A percentile compares a stretch with the other conserved stretches of the same genome.
Conservation (phyloP, 2,888 invertebrate species). For the Trichogramma dendrolimi region DNA sequence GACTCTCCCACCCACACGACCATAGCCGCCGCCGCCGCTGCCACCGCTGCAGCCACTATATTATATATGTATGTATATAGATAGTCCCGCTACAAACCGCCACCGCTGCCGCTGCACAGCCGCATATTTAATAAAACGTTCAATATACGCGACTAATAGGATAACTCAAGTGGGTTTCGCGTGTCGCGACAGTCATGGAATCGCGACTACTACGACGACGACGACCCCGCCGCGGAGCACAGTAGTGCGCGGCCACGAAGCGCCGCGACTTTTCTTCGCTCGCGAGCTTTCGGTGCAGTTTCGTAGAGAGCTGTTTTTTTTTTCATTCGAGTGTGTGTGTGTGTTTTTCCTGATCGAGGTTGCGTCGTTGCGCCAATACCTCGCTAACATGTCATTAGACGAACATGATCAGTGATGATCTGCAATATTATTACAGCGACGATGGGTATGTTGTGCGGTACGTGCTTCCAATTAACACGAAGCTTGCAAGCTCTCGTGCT, state of each 20-base stretch:
- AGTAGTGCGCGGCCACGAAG: conserved; percentile 26
- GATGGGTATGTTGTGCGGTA: no score
- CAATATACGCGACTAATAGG: conserved; percentile 45
- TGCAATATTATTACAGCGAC: no score
- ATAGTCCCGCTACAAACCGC: conserved; percentile 11
- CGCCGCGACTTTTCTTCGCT: neutral
- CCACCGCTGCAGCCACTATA: neutral
- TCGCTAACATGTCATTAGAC: no score
- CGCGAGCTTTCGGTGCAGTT: neutral
- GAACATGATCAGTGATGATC: no score
- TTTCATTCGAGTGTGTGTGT: no score
- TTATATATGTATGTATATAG: no score
- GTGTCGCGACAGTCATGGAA: conserved; percentile 30
- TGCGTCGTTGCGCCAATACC: no score
- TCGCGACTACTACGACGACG: no score
- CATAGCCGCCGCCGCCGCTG: neutral
- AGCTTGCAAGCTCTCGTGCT: no score
- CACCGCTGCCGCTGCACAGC: conserved; percentile 18
- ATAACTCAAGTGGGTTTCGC: conserved; percentile 48
- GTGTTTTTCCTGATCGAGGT: no score
- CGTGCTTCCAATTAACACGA: no score
- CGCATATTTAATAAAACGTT: conserved; percentile 47
- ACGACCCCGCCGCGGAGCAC: conserved; percentile 21
- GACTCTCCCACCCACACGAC: neutral
- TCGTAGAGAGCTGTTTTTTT: neutral